Conservation (phyloP, 2,113 vertebrate species). For the Periophthalmus modestus region DNA sequence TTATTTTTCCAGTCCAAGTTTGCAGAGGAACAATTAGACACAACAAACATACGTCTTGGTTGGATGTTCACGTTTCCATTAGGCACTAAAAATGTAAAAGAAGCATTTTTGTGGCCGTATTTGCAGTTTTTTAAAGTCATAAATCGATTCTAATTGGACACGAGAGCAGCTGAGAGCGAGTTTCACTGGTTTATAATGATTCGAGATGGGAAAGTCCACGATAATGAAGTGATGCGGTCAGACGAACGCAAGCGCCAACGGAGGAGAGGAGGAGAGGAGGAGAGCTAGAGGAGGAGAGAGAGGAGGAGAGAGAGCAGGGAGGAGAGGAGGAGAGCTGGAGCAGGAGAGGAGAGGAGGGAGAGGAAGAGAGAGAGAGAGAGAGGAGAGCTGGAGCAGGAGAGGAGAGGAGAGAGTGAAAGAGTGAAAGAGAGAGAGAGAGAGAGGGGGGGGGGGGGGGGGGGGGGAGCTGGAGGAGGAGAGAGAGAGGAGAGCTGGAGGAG, state of each 20-base stretch:
- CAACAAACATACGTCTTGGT: background rate
- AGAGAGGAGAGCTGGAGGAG: no score
- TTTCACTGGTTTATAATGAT: conserved; percentile 49
- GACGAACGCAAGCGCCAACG: background rate
- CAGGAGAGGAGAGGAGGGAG: background rate
- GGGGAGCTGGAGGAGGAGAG: no score
- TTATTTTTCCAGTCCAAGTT: no score
- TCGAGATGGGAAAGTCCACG: conserved; percentile 38
- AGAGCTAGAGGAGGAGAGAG: background rate
- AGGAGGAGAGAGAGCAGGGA: background rate
- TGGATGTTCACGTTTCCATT: conserved; percentile 1
- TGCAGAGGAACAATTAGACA: conserved; percentile 10
- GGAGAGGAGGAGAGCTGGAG: background rate
- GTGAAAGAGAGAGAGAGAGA: background rate
- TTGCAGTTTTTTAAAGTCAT: conserved; percentile 36
- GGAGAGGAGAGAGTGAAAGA: no score
- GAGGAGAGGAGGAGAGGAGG: background rate
- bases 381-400: no score
- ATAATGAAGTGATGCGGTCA: conserved; percentile 2
- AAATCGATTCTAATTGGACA: conserved; percentile 62
- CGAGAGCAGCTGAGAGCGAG: conserved; percentile 46
- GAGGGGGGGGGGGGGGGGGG: no score
- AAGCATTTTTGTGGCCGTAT: conserved; percentile 30
- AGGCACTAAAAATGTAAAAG: background rate
- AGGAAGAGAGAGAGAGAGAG: background rate